Evolutionary conservation across 2,797 vertebrate species (phyloP).

Genomic region (Leontocebus nigricollis): DNA sequence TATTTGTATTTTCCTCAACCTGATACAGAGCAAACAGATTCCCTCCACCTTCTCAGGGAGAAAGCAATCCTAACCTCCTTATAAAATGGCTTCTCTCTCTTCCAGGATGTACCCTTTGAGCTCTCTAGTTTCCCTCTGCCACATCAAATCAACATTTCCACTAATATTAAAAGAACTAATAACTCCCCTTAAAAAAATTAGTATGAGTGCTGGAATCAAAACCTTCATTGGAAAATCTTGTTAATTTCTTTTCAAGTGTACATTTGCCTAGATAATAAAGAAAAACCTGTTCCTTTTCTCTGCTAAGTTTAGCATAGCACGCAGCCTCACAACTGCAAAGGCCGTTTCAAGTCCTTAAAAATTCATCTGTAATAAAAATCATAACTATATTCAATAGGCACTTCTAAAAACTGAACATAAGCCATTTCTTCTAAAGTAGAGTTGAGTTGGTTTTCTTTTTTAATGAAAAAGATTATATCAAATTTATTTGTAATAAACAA

Average conservation of each 20-base stretch:
- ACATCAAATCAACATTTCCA: background rate
- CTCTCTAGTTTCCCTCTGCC: background rate
- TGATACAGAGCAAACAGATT: slow-evolving; percentile 30
- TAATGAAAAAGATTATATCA: slow-evolving; percentile 30
- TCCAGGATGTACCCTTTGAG: slow-evolving; percentile 15
- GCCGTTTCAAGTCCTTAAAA: slow-evolving; percentile 54
- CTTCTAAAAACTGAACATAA: slow-evolving; percentile 18
- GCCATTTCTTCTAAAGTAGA: background rate
- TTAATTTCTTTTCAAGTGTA: slow-evolving; percentile 55
- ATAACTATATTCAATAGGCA: background rate
- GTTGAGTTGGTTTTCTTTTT: background rate
- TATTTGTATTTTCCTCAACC: slow-evolving; percentile 36
- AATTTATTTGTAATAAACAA: slow-evolving; percentile 32
- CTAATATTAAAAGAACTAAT: background rate
- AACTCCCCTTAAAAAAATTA: slow-evolving; percentile 15
- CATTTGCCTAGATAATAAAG: slow-evolving; percentile 55
- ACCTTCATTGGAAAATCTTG: background rate
- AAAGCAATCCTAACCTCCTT: slow-evolving; percentile 57
- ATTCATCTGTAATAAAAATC: slow-evolving; percentile 50
- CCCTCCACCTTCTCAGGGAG: background rate
- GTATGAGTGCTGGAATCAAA: slow-evolving; percentile 30
- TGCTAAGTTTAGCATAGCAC: slow-evolving; percentile 57
- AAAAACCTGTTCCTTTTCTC: slow-evolving; percentile 52
- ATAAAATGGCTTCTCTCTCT: slow-evolving; percentile 62
- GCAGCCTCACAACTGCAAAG: slow-evolving; percentile 47